Conservation (phyloP, 2,888 invertebrate genomes). For the Glomeris marginata region DNA sequence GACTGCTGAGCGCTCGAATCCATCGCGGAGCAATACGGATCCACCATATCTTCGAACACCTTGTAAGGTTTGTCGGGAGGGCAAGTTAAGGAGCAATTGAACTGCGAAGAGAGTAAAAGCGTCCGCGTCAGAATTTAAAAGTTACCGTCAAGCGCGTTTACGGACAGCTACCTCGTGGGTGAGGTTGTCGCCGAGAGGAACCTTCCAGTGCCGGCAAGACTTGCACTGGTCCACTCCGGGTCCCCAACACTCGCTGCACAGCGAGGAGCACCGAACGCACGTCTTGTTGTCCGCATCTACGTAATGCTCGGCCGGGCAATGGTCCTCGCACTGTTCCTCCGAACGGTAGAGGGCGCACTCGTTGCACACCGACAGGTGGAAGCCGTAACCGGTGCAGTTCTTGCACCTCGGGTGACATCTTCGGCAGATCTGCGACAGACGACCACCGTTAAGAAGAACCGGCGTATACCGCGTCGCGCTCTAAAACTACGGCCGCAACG, state of each 20-base stretch:
- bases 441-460: neutral
- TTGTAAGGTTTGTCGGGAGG: conserved; percentile 61
- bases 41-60: conserved; percentile 48
- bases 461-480: too few species aligned
- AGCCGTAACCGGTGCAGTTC: conserved; percentile 75
- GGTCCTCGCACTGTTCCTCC: conserved; percentile 74
- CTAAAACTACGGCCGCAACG: too few species aligned
- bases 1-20: too few species aligned
- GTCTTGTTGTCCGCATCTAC: conserved; percentile 54
- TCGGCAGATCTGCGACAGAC: conserved; percentile 47
- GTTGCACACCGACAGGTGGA: conserved; percentile 60
- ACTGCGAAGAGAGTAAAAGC: conserved; percentile 31
- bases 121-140: neutral
- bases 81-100: conserved; percentile 73
- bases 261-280: conserved; percentile 59
- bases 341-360: conserved; percentile 72
- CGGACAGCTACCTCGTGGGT: too few species aligned
- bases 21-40: conserved; percentile 61
- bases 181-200: conserved; percentile 37
- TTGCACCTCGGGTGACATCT: conserved; percentile 81
- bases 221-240: conserved; percentile 57
- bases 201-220: conserved; percentile 59
- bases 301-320: conserved; percentile 71
- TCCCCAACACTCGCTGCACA: conserved; percentile 74
- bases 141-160: too few species aligned